A percentile compares a stretch with the other conserved stretches of the same genome.
These are phyloP conservation scores for Hippocampus abdominalis DNA, from an alignment of 2,113 vertebrate genomes.

Conservation along the genomic window DNA sequence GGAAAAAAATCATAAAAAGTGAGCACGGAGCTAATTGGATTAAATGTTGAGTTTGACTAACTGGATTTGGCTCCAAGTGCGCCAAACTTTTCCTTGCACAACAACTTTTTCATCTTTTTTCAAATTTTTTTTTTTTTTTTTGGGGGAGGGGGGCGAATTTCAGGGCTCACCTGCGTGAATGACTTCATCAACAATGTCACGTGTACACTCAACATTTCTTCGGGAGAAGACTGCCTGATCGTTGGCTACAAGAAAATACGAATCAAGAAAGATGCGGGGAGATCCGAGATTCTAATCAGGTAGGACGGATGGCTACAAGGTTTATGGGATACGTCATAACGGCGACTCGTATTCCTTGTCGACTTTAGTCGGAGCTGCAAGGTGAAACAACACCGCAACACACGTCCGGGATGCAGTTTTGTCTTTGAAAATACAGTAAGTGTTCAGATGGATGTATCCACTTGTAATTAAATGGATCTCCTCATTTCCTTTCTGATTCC, in stretches of 20 bases:
- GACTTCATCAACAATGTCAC: constrained; percentile 56
- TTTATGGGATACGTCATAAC: not conserved
- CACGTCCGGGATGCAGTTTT: constrained; percentile 51
- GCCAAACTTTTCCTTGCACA: not conserved
- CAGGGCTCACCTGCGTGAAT: constrained; percentile 59
- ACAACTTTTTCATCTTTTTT: not conserved
- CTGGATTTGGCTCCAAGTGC: not conserved
- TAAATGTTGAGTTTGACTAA: not conserved
- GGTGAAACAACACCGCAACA: constrained; percentile 17
- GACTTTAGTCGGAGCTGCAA: constrained; percentile 43
- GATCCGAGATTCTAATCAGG: fast-evolving
- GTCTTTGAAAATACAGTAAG: constrained; percentile 45
- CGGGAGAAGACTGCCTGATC: constrained; percentile 34
- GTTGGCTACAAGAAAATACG: not conserved
- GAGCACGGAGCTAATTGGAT: not conserved
- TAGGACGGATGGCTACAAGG: constrained; percentile 16
- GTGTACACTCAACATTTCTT: constrained; percentile 46
- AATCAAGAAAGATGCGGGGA: fast-evolving
- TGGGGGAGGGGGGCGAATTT: not conserved
- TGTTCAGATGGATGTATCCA: not conserved
- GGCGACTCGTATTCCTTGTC: not conserved
- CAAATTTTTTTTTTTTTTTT: too few relatives aligned
- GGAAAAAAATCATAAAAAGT: too few relatives aligned
- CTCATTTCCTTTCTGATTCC: not conserved
- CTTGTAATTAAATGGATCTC: not conserved